phyloP scores from a whole-genome alignment of 1,140 invertebrate genomes.

The Metopolophium dirhodum region DNA sequence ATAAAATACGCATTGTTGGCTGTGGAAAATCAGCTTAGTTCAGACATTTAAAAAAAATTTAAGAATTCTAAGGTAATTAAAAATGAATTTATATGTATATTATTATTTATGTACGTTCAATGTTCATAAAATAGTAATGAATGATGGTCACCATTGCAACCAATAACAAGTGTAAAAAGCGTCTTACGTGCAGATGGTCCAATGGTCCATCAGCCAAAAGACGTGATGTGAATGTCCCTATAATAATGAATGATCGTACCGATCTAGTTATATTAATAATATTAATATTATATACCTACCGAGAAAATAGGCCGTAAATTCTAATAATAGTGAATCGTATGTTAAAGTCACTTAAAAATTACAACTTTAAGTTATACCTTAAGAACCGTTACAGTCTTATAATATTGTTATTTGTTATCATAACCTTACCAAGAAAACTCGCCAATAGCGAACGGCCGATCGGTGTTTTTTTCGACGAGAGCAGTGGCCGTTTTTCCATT shows the following conservation, averaged over 20 bases:
- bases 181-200: neutral
- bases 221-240: too few relatives aligned
- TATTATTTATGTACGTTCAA: neutral
- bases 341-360: neutral
- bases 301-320: neutral
- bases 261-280: neutral
- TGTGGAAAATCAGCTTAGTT: neutral
- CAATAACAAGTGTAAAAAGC: neutral
- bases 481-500: conserved; percentile 3
- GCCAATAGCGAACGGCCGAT: neutral
- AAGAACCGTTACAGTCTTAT: neutral
- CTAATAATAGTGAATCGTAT: neutral
- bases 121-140: too few relatives aligned
- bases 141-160: neutral
- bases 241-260: neutral
- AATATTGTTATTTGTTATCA: neutral
- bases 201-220: too few relatives aligned
- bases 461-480: neutral
- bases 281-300: neutral
- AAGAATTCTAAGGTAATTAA: neutral
- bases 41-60: too few relatives aligned
- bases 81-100: neutral
- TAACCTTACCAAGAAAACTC: conserved; percentile 33
- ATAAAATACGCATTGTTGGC: neutral
- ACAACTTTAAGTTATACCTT: neutral